Conservation (phyloP, 2,113 vertebrate genomes). For the Pantherophis guttatus region DNA sequence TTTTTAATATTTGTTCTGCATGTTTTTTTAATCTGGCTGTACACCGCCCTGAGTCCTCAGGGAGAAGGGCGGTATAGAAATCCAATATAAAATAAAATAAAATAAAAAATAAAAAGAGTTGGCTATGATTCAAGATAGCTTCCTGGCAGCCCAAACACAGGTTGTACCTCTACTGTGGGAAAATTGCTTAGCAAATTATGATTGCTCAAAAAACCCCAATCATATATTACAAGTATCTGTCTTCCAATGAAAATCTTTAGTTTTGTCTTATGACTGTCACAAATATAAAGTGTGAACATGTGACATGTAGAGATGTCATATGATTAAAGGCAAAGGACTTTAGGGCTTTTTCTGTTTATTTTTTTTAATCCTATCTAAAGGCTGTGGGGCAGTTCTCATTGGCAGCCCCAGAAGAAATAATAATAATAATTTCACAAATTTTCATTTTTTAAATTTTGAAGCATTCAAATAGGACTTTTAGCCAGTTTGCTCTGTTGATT, state of each 20-base stretch:
- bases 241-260: not conserved
- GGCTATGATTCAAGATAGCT: accelerated
- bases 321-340: not conserved
- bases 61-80: no score
- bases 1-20: no score
- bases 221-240: not conserved
- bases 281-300: not conserved
- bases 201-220: not conserved
- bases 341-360: not conserved
- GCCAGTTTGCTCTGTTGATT: not conserved
- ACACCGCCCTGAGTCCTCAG: no score
- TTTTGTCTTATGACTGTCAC: not conserved
- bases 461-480: not conserved
- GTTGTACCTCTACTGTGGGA: not conserved
- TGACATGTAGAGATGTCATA: not conserved
- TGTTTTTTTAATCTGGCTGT: no score
- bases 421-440: not conserved
- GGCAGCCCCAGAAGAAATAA: not conserved
- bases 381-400: not conserved
- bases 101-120: no score
- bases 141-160: not conserved
- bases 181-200: not conserved
- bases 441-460: not conserved
- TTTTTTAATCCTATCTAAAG: not conserved
- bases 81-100: no score